These are phyloP conservation scores for Zophobas atratus DNA, from an alignment of 1,140 invertebrate species.

Conservation along the genomic window DNA sequence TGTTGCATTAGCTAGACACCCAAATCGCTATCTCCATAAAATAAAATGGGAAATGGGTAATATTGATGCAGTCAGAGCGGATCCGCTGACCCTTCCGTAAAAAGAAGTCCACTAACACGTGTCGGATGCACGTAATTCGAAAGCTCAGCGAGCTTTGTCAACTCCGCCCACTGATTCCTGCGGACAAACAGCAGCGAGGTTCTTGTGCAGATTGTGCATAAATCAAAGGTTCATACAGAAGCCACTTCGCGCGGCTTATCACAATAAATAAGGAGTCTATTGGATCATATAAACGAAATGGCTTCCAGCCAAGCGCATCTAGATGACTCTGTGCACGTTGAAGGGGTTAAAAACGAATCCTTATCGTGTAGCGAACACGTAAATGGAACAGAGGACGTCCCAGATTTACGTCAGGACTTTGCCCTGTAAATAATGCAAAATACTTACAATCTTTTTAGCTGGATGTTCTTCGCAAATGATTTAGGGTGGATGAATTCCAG, in stretches of 20 bases:
- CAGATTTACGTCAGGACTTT: slow-evolving; percentile 45
- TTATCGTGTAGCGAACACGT: slow-evolving; percentile 52
- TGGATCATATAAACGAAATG: slow-evolving; percentile 56
- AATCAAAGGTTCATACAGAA: slow-evolving; percentile 38
- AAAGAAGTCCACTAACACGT: slow-evolving; percentile 3
- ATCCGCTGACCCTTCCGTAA: no score
- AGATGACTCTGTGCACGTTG: slow-evolving; percentile 46
- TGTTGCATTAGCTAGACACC: no score
- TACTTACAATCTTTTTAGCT: slow-evolving; percentile 72
- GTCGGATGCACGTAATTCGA: slow-evolving; percentile 6
- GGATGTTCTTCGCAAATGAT: slow-evolving; percentile 70
- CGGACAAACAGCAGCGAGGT: slow-evolving; percentile 28
- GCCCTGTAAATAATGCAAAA: slow-evolving; percentile 40
- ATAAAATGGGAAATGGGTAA: no score
- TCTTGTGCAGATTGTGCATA: slow-evolving; percentile 24
- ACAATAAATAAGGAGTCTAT: slow-evolving; percentile 54
- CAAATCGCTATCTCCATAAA: no score
- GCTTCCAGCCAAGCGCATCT: slow-evolving; percentile 51
- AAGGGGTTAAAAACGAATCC: slow-evolving; percentile 50
- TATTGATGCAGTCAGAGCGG: no score
- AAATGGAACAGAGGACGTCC: slow-evolving; percentile 52
- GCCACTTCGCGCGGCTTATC: slow-evolving; percentile 45
- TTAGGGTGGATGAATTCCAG: slow-evolving; percentile 71
- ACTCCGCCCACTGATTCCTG: slow-evolving; percentile 19
- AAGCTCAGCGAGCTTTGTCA: slow-evolving; percentile 16